Evolutionary conservation across 2,888 invertebrate genomes (phyloP).

Genomic region (Drosophila paramelanica): DNA sequence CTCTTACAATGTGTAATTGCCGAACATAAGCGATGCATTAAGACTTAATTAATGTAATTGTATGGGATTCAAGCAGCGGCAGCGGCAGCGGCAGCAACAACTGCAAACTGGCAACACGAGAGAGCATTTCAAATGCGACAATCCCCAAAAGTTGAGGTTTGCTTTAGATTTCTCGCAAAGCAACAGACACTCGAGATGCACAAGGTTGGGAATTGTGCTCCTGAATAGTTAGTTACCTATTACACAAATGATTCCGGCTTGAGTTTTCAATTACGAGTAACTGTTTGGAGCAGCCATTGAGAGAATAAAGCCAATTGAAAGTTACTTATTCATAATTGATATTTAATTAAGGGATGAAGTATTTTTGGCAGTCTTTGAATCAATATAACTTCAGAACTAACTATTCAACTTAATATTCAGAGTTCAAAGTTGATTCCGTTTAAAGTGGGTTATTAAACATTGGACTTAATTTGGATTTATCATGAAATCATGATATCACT

Average conservation of each 20-base stretch:
- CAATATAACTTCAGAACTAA: not conserved
- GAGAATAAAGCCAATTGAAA: slow-evolving; percentile 8
- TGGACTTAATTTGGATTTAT: not conserved
- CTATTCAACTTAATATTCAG: not conserved
- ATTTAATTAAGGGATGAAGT: not conserved
- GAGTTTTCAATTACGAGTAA: slow-evolving; percentile 7
- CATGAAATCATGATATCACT: too few relatives aligned
- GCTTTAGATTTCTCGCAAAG: slow-evolving; percentile 25
- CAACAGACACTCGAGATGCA: slow-evolving; percentile 16
- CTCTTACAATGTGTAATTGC: slow-evolving; percentile 38
- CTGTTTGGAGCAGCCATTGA: slow-evolving; percentile 3
- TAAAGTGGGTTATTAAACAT: not conserved
- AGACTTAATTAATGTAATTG: slow-evolving; percentile 60
- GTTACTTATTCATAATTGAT: not conserved
- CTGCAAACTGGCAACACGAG: slow-evolving; percentile 1
- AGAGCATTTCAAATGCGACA: slow-evolving; percentile 27
- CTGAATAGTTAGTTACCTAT: slow-evolving; percentile 11
- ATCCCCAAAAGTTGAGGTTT: slow-evolving; percentile 29
- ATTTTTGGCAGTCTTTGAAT: not conserved
- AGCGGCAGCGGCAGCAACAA: not conserved
- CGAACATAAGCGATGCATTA: slow-evolving; percentile 51
- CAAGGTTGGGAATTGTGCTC: slow-evolving; percentile 17
- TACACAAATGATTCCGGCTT: slow-evolving; percentile 10
- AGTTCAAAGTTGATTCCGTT: not conserved
- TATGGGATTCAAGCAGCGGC: slow-evolving; percentile 18